phyloP scores from a whole-genome alignment of 2,113 vertebrate species.

The Poecile atricapillus region DNA sequence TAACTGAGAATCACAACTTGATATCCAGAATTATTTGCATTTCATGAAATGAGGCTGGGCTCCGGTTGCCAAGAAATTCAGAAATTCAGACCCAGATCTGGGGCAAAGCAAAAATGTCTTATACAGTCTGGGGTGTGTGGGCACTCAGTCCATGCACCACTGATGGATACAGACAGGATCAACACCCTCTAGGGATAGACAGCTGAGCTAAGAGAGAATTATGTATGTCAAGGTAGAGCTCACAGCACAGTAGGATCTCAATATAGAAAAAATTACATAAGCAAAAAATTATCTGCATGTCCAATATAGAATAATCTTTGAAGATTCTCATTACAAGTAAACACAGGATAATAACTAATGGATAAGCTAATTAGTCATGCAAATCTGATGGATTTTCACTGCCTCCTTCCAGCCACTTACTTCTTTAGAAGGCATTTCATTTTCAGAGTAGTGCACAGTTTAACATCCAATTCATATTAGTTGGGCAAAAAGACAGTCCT shows the following conservation, averaged over 20 bases:
- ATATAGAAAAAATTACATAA: background rate
- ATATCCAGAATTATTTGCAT: background rate
- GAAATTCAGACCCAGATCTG: background rate
- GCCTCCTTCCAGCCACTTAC: conserved; percentile 24
- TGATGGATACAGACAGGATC: background rate
- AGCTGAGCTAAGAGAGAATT: background rate
- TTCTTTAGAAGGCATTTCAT: conserved; percentile 31
- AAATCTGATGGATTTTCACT: conserved; percentile 59
- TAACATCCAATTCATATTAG: conserved; percentile 13
- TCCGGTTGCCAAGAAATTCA: background rate
- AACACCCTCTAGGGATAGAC: background rate
- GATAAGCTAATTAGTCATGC: conserved; percentile 52
- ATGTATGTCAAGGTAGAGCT: background rate
- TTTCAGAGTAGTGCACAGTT: conserved; percentile 1
- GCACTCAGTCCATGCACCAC: background rate
- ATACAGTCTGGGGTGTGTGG: background rate
- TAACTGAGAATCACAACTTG: background rate
- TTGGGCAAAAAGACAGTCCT: conserved; percentile 28
- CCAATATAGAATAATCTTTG: conserved; percentile 11
- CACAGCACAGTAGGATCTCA: background rate
- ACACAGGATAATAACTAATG: conserved; percentile 41
- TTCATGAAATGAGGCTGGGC: background rate
- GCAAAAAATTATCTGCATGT: background rate
- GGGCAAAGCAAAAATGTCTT: background rate
- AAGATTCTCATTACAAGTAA: conserved; percentile 52